Evolutionary conservation across 2,113 vertebrate species (phyloP).

Genomic region (Copsychus sechellarum): DNA sequence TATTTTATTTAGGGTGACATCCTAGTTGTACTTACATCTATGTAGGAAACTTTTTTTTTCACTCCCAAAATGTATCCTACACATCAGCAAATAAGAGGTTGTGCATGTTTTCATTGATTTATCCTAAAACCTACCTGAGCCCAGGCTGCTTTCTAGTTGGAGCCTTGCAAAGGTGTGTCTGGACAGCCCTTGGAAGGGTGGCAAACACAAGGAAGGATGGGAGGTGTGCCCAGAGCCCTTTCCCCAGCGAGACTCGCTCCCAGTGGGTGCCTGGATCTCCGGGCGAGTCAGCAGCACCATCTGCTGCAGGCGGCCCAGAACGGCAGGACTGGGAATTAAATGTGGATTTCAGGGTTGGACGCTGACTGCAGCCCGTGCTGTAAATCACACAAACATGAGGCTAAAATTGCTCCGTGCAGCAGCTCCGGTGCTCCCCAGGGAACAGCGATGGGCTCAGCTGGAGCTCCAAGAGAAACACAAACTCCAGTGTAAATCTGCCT

Average conservation of each 20-base stretch:
- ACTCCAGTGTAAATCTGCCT: neutral
- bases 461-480: neutral
- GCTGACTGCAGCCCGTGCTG: neutral
- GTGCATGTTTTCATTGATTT: fast-evolving
- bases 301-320: slow-evolving; percentile 18
- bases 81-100: fast-evolving
- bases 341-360: neutral
- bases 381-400: neutral
- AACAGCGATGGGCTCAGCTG: neutral
- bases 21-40: neutral
- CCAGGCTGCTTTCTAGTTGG: neutral
- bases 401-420: neutral
- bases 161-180: neutral
- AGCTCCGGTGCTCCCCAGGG: fast-evolving
- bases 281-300: slow-evolving; percentile 25
- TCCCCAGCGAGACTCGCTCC: fast-evolving
- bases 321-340: neutral
- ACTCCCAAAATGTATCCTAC: fast-evolving
- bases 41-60: neutral
- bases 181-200: neutral
- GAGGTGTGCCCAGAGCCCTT: neutral
- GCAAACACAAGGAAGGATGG: fast-evolving
- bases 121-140: neutral
- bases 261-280: neutral
- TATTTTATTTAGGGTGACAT: neutral